A percentile compares a stretch with the other conserved stretches of the same genome.
Conservation (phyloP, 2,888 invertebrate genomes). For the Anthoptus insignis region DNA sequence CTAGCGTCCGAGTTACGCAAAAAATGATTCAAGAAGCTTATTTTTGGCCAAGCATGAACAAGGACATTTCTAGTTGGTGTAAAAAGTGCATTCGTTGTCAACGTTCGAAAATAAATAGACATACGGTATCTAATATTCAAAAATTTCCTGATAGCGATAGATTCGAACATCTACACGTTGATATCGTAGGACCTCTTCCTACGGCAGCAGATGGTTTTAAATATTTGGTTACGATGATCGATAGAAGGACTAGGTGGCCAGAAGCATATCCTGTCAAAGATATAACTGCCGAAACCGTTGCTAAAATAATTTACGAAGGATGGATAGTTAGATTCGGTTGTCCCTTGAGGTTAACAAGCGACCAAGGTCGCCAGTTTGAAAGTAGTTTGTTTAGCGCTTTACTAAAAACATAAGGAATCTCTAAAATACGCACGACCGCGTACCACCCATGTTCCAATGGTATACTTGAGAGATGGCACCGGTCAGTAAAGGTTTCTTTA, state of each 20-base stretch:
- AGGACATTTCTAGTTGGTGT: slow-evolving; percentile 16
- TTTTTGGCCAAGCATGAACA: slow-evolving; percentile 33
- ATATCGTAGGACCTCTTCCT: slow-evolving; percentile 46
- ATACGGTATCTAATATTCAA: slow-evolving; percentile 2
- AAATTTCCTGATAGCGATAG: slow-evolving; percentile 20
- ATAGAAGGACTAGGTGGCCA: slow-evolving; percentile 51
- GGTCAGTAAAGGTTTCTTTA: not conserved
- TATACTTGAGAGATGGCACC: slow-evolving; percentile 11
- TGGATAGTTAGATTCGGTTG: slow-evolving; percentile 48
- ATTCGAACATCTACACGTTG: slow-evolving; percentile 47
- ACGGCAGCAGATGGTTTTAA: slow-evolving; percentile 32
- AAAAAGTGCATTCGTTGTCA: slow-evolving; percentile 24
- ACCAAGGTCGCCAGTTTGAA: slow-evolving; percentile 8
- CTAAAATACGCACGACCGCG: not conserved
- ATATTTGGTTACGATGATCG: slow-evolving; percentile 51
- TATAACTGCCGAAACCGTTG: slow-evolving; percentile 44
- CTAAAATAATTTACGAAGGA: slow-evolving; percentile 45
- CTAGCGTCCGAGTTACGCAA: slow-evolving; percentile 19
- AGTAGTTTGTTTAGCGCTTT: not conserved
- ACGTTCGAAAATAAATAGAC: slow-evolving; percentile 9
- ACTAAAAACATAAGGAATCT: not conserved
- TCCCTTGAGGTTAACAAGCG: slow-evolving; percentile 26
- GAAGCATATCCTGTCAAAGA: slow-evolving; percentile 45
- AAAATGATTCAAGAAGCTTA: slow-evolving; percentile 15
- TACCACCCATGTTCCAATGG: slow-evolving; percentile 5